Percentiles rank a stretch among this genome's conserved stretches.
Evolutionary conservation across 2,113 vertebrate species (phyloP).

Genomic region (Scytalopus superciliaris): DNA sequence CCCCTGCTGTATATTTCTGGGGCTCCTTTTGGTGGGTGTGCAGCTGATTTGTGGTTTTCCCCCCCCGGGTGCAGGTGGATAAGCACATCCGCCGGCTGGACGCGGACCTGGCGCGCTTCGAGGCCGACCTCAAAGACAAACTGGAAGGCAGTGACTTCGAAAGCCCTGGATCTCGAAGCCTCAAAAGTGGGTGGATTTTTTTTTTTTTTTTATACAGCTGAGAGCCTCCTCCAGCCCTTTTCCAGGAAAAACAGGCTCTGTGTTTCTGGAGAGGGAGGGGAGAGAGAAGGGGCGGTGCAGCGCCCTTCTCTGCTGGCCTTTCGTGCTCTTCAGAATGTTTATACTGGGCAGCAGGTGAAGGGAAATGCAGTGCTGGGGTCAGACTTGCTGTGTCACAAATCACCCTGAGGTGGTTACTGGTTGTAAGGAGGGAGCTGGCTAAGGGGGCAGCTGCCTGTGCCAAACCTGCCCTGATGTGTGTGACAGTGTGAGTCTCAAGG

Average conservation of each 20-base stretch:
- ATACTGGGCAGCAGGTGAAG: not conserved
- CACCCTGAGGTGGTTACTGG: not conserved
- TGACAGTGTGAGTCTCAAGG: not conserved
- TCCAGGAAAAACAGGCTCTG: not conserved
- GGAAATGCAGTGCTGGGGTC: not conserved
- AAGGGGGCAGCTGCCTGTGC: not conserved
- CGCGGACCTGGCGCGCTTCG: conserved; percentile 93
- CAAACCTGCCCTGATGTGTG: not conserved
- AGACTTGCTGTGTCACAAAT: not conserved
- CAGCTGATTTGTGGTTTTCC: not conserved
- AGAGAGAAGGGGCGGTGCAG: not conserved
- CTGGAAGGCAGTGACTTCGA: conserved; percentile 91
- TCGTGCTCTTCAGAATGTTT: not conserved
- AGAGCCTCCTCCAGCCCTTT: too few relatives aligned
- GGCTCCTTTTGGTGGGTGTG: too few relatives aligned
- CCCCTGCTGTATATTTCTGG: not conserved
- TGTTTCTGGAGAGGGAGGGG: not conserved
- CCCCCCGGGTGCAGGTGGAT: conserved; percentile 82
- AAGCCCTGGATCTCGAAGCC: conserved; percentile 74
- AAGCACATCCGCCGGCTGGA: conserved; percentile 97
- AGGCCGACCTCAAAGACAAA: conserved; percentile 97
- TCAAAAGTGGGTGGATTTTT: conserved; percentile 83
- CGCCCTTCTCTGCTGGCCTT: not conserved
- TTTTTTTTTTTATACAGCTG: too few relatives aligned
- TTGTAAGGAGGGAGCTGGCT: not conserved